Conservation (phyloP, 2,797 vertebrate species). For the Harpia harpyja region DNA sequence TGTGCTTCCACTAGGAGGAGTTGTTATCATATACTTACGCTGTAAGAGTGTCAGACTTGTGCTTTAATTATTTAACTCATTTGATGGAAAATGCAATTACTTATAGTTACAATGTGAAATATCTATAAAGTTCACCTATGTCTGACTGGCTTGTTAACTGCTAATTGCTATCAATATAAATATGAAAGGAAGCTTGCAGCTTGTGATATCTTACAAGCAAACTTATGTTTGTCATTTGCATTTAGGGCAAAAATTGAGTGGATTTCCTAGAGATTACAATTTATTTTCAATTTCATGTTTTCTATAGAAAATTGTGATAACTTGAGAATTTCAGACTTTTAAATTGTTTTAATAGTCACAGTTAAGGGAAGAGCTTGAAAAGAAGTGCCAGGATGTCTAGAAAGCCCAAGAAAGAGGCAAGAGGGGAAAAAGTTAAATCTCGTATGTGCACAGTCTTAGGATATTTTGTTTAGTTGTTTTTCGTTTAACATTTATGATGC, state of each 20-base stretch:
- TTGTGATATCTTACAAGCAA: background rate
- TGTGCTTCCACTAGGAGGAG: constrained; percentile 17
- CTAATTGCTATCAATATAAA: background rate
- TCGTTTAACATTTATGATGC: background rate
- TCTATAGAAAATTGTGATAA: background rate
- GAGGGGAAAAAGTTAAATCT: background rate
- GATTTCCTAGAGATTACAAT: background rate
- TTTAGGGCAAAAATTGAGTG: background rate
- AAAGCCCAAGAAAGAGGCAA: background rate
- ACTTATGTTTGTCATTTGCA: background rate
- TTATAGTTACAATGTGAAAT: background rate
- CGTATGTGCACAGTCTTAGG: background rate
- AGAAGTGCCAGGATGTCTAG: background rate
- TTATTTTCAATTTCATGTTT: background rate
- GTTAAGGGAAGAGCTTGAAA: background rate
- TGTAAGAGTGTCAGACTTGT: background rate
- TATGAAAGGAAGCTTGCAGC: background rate
- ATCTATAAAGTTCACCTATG: background rate
- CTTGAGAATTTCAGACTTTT: background rate
- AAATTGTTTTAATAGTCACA: background rate
- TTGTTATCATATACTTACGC: background rate
- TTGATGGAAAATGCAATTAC: background rate
- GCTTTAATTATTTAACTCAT: background rate
- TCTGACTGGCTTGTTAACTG: background rate
- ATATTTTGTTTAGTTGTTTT: background rate